Evolutionary conservation across 2,888 invertebrate species (phyloP), one percentile per base, ranked within the genome.

Genomic region (Adelphocoris suturalis): DNA sequence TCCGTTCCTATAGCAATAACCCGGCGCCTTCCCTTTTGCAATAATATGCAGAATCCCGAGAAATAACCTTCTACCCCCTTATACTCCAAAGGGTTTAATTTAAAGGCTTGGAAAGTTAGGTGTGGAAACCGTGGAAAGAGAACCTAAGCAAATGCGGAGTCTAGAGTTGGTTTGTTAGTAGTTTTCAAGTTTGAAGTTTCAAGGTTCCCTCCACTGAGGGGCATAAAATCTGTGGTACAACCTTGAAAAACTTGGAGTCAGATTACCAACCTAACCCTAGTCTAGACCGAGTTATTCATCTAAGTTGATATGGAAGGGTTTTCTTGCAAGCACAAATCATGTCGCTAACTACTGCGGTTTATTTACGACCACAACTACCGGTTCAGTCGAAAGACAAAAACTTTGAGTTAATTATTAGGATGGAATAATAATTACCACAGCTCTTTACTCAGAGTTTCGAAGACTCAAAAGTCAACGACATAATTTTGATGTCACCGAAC

Each of bases 131-230:
- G 52, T 14, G 52, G 52, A 52, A 52, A 52, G 52, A 52, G 52
- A 11, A 52, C 16, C 52, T 14, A 52, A 52, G 52, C 52, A 52
- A 52, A 52, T 52, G 52, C 52, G 52, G 52, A 16, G 52, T 2
- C 52, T 52, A 52, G 52, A 52, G 52, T 52, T 52, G 16, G 52
- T 52, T 52, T 52, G 52, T 52, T 52, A 52, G 52, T 52, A 52
- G 52, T 52, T 52, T 52, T 52, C 52, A 52, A 52, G 52, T 52
- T 52, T 52, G 52, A 52, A 52, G 52, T 52, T 52, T 52, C 52
- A 52, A 52, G 52, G 52, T 52, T 52, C 52, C 52, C 52, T 52
- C 16, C 12, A 16, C 14, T 2, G 52, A 52, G 52, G 52, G 52
- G 52, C 52, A 52, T 52, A 52, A 52, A 52, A 52, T 52, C 52